Base-by-base conservation (phyloP, 2,888 invertebrate genomes). In the Zaprionus obscuricornis region DNA sequence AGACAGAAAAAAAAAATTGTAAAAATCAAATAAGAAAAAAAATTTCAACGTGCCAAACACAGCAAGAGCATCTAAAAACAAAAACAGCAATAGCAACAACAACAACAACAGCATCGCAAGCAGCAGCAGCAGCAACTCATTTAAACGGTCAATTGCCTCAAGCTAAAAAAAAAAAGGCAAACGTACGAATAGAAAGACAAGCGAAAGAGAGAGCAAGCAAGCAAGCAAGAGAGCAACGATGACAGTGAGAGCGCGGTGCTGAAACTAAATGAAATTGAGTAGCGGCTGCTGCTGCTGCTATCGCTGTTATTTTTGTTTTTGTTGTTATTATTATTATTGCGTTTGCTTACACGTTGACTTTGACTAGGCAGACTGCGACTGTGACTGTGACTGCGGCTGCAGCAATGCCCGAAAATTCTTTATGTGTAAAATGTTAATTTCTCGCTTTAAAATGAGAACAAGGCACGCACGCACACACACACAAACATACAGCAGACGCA, bases 121-220 rank as follows among this genome's bases (percentile, higher is more conserved):
- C 47, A 50, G 58, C 31, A 22, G 29, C 22, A 26, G 5, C 16
- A 52, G 18, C 49, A 34, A 81, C 70, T 75, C 78, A 85, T 84
- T 81, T 85, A 85, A 85, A 82, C 85, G 85, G 81, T 81, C 82
- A 81, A 81, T 81, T 84, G 79, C 82, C 86, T 84, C 76, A 67
- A 64, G 74, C 81, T n/a, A n/a, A n/a, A n/a, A n/a, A 40, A 65
- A 68, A 54, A 70, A 43, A 47, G 6, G 26, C 79, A 74, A 79
- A 71, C 69, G 77, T 66, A 56, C 68, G 71, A 86, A 74, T 67
- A 70, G 70, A 62, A 59, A 27, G 52, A 14, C 16, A 16, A 5
- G 51, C 60, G 40, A 24, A 18, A 64, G 60, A 64, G 50, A 57
- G 72, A 47, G 56, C 60, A 62, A 63, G 60, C 55, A n/a, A n/a